A percentile compares a stretch with the other conserved stretches of the same genome.
Conservation (phyloP, 2,113 vertebrate genomes). For the Mesoclemmys tuberculata region DNA sequence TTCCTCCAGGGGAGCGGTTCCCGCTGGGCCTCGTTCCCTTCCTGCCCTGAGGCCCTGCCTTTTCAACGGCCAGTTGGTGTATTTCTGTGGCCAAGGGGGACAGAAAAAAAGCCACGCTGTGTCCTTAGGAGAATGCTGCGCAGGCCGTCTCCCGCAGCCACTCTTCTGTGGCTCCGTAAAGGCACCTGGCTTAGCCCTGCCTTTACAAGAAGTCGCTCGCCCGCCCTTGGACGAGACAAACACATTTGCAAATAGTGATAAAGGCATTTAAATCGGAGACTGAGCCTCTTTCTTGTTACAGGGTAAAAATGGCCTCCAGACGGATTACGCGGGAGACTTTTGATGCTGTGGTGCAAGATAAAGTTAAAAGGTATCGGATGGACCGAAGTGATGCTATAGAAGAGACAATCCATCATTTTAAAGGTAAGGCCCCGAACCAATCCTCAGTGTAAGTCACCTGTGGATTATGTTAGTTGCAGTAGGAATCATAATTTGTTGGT, state of each 20-base stretch:
- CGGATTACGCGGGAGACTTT: slow-evolving; percentile 76
- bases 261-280: background rate
- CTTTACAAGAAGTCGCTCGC: background rate
- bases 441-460: accelerated
- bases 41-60: background rate
- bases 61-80: no score
- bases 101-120: no score
- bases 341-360: slow-evolving; percentile 78
- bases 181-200: no score
- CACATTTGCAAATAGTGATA: background rate
- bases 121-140: background rate
- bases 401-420: slow-evolving; percentile 68
- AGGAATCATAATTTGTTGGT: accelerated
- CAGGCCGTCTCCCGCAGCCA: background rate
- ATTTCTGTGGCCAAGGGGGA: no score
- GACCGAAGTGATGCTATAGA: slow-evolving; percentile 59
- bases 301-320: slow-evolving; percentile 75
- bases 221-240: background rate
- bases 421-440: slow-evolving; percentile 41
- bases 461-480: accelerated
- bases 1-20: no score
- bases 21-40: background rate
- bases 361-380: slow-evolving; percentile 72
- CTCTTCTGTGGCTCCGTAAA: no score
- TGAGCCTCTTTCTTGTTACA: background rate